Evolutionary conservation across 2,797 vertebrate species (phyloP).

Genomic region (Poecilia picta): DNA sequence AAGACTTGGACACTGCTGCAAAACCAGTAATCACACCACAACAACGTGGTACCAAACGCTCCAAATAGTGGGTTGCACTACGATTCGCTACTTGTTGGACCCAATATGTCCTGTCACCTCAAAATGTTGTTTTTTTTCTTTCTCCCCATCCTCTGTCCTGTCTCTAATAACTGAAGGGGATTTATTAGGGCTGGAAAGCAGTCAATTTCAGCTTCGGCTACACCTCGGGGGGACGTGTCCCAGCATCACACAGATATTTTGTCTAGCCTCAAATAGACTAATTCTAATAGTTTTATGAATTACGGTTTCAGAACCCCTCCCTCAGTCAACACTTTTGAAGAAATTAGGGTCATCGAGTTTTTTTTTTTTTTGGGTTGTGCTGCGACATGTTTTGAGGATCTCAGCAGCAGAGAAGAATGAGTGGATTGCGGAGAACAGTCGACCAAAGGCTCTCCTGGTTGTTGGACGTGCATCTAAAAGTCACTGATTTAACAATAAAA

Average conservation of each 20-base stretch:
- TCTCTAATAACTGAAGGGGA: conserved; percentile 10
- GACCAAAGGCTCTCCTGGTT: background rate
- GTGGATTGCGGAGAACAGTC: background rate
- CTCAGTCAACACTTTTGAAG: conserved; percentile 26
- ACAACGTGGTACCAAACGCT: background rate
- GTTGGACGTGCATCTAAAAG: background rate
- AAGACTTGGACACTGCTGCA: background rate
- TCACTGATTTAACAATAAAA: background rate
- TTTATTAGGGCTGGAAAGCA: conserved; percentile 42
- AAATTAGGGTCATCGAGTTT: conserved; percentile 17
- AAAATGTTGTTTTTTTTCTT: conserved; percentile 11
- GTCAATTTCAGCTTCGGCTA: conserved; percentile 40
- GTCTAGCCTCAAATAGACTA: conserved; percentile 44
- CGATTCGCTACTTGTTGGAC: background rate
- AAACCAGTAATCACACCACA: background rate
- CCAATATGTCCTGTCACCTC: background rate
- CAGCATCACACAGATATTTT: conserved; percentile 45
- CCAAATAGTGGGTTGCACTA: background rate
- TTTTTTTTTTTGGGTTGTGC: conserved; percentile 13
- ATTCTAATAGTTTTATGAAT: conserved; percentile 51
- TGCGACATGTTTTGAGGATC: conserved; percentile 38
- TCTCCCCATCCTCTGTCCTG: background rate
- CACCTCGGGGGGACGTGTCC: conserved; percentile 55
- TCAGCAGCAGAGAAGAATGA: background rate
- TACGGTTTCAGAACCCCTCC: conserved; percentile 25